Base-by-base conservation (phyloP, 2,888 invertebrate species). In the Halocaridina rubra region DNA sequence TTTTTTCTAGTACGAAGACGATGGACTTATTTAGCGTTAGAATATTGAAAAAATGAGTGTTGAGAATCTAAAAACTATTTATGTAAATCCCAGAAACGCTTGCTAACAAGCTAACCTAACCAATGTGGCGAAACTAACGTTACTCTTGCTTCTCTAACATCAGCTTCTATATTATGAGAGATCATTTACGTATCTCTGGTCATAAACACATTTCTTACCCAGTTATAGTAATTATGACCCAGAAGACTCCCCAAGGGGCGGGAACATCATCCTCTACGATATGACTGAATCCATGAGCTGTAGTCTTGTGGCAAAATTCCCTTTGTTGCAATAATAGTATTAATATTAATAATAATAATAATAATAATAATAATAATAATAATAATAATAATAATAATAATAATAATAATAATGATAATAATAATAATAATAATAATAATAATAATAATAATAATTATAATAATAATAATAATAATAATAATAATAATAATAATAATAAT, bases 251-350 rank as follows among this genome's bases (percentile, higher is more conserved):
- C 19, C 77, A 32, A 10, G 72, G 22, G n/a, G 39, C 7, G 4
- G 77, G 61, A 3, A 57, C n/a, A 8, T 33, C 53, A 3, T 71
- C 39, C 53, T 81, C 71, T 4, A 85, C 78, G 22, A 85, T 53
- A 57, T 85, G 85, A 22, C 57, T 77, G 74, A 85, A 85, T 33
- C 85, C 85, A 24, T 85, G 85, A 0, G 85, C 85, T 24, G 85
- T 85, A 16, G 85, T 85, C 53, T 71, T 81, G 16, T 30, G 13
- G 67, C 85, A 85, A 46, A 81, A 81, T 16, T 81, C 74, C 64
- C 81, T 81, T 59, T 7, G 13, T n/a, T n/a, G n/a, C n/a, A n/a
- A n/a, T n/a, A n/a, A n/a, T n/a, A n/a, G n/a, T n/a, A n/a, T n/a
- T n/a, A n/a, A n/a, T n/a, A n/a, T n/a, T n/a, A n/a, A n/a, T n/a